Evolutionary conservation across 2,113 vertebrate genomes (phyloP).

Genomic region (Peromyscus leucopus): DNA sequence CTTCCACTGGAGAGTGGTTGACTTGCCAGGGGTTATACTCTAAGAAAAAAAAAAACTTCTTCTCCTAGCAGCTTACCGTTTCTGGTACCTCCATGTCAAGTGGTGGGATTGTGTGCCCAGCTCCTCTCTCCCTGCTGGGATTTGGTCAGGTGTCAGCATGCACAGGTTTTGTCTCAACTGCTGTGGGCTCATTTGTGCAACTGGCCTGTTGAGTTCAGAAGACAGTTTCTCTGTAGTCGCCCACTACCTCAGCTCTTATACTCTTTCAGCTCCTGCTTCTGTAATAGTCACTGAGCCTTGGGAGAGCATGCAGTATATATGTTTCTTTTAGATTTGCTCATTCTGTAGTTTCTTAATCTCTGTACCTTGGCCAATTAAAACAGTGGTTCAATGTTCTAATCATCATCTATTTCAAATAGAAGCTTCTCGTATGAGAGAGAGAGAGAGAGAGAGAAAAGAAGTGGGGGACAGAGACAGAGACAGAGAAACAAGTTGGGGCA

Average conservation of each 20-base stretch:
- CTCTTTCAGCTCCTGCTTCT: not conserved
- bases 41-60: not conserved
- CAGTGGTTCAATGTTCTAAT: not conserved
- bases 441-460: not conserved
- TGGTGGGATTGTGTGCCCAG: too few relatives aligned
- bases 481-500: too few relatives aligned
- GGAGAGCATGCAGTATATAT: not conserved
- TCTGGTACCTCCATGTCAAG: not conserved
- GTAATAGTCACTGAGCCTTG: not conserved
- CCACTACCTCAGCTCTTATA: not conserved
- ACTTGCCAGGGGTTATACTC: not conserved
- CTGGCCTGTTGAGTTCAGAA: not conserved
- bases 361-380: not conserved
- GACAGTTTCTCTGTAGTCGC: not conserved
- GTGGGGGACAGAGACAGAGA: not conserved
- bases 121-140: not conserved
- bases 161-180: not conserved
- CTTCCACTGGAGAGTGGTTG: not conserved
- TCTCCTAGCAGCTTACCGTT: not conserved
- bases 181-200: not conserved
- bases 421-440: not conserved
- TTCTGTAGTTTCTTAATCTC: not conserved
- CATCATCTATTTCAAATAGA: not conserved
- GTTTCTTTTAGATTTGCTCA: not conserved
- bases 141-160: not conserved